Base-by-base conservation (phyloP, 1,140 invertebrate species). In the Apis laboriosa region DNA sequence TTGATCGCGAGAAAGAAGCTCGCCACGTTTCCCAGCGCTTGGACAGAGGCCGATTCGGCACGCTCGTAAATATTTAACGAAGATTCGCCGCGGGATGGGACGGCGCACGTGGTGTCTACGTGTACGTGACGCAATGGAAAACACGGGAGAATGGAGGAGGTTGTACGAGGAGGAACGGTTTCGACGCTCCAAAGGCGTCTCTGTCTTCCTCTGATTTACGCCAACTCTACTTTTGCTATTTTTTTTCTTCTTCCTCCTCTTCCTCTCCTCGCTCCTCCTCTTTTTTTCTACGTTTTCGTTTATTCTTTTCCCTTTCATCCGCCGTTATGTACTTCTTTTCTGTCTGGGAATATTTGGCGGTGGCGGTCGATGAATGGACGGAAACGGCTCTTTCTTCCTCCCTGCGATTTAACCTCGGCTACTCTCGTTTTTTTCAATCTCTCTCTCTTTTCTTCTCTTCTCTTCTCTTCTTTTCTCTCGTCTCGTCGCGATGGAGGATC, bases 21-120 rank as follows among this genome's bases (percentile, higher is more conserved):
- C 53, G 13, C 12, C 28, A 13, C 34, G 71, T 60, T 74, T 63
- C 7, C 51, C 60, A 56, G 51, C 43, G 51, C 51, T 63, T 51
- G 61, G 58, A 66, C 55, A 43, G 64, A 43, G 70, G 66, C 56
- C 63, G 86, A 84, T 87, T 87, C 72, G 68, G 77, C 34, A 17
- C 58, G 58, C 64, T 60, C 53, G 85, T 81, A 87, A 88, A 88
- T 88, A 88, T 88, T 88, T 88, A 88, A 88, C 68, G 77, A 74
- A 24, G n/a, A 81, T 80, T 66, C 85, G 63, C 67, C 34, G 56
- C 67, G 58, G 58, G 73, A 79, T 43, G 56, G 66, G 73, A 86
- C 75, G 58, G 34, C 19, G n/a, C 15, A 12, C 34, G 28, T 49
- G 61, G 49, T n/a, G 7, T 24, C 8, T 56, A 55, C 72, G 72